Percentiles rank a stretch among this genome's conserved stretches.
Evolutionary conservation across 2,797 vertebrate species (phyloP).

Genomic region (Rhabdophis nuchalis): DNA sequence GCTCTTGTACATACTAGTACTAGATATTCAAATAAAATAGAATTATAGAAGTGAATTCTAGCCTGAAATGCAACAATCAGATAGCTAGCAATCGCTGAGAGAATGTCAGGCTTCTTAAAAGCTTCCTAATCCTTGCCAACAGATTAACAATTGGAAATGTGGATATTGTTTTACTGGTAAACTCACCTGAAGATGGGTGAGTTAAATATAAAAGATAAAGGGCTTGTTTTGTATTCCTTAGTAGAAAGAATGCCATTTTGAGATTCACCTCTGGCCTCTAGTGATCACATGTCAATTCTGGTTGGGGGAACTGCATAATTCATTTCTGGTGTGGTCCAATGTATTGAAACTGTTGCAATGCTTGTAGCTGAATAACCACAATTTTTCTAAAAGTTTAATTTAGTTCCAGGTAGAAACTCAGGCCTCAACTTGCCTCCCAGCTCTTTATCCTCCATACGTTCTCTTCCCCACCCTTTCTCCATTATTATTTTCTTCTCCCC

Average conservation of each 20-base stretch:
- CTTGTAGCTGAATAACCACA: neutral
- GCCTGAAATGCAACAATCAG: neutral
- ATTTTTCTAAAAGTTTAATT: neutral
- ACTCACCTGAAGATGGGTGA: neutral
- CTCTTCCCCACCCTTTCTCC: neutral
- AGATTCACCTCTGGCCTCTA: neutral
- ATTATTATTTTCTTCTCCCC: neutral
- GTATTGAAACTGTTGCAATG: neutral
- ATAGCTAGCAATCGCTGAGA: neutral
- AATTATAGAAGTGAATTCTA: neutral
- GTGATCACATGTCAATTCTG: neutral
- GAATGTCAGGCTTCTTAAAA: neutral
- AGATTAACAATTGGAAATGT: neutral
- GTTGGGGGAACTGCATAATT: neutral
- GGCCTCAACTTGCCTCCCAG: neutral
- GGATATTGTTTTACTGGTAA: neutral
- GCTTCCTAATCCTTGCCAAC: neutral
- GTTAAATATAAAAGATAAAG: neutral
- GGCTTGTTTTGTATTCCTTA: neutral
- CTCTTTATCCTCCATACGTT: neutral
- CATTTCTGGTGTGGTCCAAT: neutral
- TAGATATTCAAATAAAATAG: neutral
- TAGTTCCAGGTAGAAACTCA: neutral
- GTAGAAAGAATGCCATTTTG: neutral
- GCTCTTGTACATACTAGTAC: neutral